Base-by-base conservation (phyloP, 2,888 invertebrate species). In the Phengaris alcon region DNA sequence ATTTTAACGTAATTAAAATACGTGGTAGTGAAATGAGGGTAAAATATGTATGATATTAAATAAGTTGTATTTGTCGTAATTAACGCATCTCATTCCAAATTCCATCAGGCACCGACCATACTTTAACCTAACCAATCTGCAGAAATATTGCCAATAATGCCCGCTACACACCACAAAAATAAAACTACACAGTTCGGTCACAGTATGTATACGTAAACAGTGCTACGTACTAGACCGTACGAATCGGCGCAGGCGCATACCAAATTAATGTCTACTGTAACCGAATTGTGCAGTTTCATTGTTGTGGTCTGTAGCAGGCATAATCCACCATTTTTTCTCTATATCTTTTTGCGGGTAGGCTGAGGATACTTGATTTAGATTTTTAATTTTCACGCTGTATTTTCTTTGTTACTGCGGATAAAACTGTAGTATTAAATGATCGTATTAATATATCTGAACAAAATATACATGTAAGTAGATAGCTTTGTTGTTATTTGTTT, bases 401-500 rank as follows among this genome's bases (percentile, higher is more conserved):
- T 64, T 64, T 35, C 4, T 72, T 54, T 72, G 72, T 72, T 13
- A 54, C 35, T 54, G 51, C 70, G 12, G 72, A 15, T 52, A 51
- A 70, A 44, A 70, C 22, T 35, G 51, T 52, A 54, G 72, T 54
- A 72, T 13, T 51, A 8, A 74, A 59, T 74, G 48, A 64, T 64
- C 74, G 64, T 64, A 51, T 64, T 74, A 64, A 48, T 74, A 74
- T 64, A 64, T 51, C 2, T 54, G 22, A 74, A 74, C 48, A 64
- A 64, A 74, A 35, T 68, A 68, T 68, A 74, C 35, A 64, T 64
- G 35, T 51, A 35, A 68, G 64, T 68, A 68, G 51, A n/a, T 68
- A 68, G 74, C 68, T 74, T 74, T 13, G 64, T 64, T 68, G 74
- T 74, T 74, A 74, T 68, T 64, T 68, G 51, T 74, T 74, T 74